Conservation (phyloP, 2,888 invertebrate species). For the Drosophila cracens region DNA sequence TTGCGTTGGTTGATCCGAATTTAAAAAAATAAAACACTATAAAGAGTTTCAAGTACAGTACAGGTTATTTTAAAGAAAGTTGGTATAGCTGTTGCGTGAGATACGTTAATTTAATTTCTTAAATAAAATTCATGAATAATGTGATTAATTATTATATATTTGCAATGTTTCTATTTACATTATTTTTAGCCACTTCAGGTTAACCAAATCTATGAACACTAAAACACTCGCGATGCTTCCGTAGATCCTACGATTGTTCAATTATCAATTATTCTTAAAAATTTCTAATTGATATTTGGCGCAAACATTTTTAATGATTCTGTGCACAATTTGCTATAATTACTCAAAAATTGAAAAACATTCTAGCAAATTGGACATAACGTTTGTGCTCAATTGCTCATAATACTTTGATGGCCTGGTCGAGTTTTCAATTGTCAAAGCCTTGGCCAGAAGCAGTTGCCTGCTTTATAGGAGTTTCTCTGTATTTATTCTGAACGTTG, state of each 20-base stretch:
- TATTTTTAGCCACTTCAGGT: neutral
- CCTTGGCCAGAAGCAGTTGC: neutral
- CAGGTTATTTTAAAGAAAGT: neutral
- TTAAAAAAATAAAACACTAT: too few species aligned
- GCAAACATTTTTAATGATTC: neutral
- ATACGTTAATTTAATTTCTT: neutral
- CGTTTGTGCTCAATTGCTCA: neutral
- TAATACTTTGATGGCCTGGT: conserved; percentile 8
- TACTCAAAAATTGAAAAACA: neutral
- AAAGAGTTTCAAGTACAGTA: too few species aligned
- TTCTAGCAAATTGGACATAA: neutral
- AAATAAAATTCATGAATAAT: neutral
- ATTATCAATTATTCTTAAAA: neutral
- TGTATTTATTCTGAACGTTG: conserved; percentile 17
- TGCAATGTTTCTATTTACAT: neutral
- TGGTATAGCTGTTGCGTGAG: neutral
- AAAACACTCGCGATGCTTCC: neutral
- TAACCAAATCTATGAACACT: neutral
- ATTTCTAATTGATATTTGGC: neutral
- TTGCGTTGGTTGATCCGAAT: too few species aligned
- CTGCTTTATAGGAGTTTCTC: neutral
- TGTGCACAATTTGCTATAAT: neutral
- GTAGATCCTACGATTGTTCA: neutral
- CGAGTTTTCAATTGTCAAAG: neutral
- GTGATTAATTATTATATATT: neutral